Conservation (phyloP, 2,797 vertebrate genomes). For the Tachyglossus aculeatus region DNA sequence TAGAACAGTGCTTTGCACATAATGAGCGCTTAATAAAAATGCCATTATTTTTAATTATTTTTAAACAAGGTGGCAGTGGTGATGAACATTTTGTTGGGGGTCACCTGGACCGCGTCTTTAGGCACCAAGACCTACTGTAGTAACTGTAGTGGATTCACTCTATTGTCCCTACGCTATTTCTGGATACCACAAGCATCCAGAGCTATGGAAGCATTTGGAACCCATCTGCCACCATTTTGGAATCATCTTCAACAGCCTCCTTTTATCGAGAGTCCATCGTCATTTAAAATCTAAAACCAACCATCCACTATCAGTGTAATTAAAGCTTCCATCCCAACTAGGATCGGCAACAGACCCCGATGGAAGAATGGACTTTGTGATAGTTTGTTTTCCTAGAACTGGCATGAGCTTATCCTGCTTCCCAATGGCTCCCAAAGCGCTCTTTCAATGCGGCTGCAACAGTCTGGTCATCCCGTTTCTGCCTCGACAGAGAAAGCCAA, state of each 20-base stretch:
- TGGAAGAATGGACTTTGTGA: constrained; percentile 2
- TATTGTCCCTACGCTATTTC: neutral
- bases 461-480: too few species aligned
- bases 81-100: too few species aligned
- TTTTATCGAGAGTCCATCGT: neutral
- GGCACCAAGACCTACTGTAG: neutral
- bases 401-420: too few species aligned
- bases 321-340: neutral
- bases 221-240: neutral
- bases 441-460: too few species aligned
- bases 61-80: too few species aligned
- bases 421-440: too few species aligned
- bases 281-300: constrained; percentile 8
- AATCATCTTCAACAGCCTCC: constrained; percentile 1
- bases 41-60: too few species aligned
- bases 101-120: neutral
- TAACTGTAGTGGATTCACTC: neutral
- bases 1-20: too few species aligned
- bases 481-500: too few species aligned
- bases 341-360: neutral
- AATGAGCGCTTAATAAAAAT: too few species aligned
- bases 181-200: neutral
- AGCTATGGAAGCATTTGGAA: neutral
- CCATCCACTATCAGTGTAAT: constrained; percentile 10
- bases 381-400: neutral